Evolutionary conservation across 2,888 invertebrate species (phyloP).

Genomic region (Agonopterix alstromeriana): DNA sequence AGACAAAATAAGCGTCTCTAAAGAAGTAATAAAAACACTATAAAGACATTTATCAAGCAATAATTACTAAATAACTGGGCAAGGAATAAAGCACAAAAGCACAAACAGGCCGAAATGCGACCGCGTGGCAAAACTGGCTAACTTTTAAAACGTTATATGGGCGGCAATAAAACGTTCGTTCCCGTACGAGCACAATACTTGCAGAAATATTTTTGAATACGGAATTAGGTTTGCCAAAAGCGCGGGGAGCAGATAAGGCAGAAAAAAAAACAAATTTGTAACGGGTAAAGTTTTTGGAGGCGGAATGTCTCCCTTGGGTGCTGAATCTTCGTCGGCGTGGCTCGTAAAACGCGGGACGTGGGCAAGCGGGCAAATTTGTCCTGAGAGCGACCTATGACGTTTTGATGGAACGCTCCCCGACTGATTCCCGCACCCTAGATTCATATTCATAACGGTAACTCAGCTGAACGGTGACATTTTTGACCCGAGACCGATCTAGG

Average conservation of each 20-base stretch:
- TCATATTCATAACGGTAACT: slow-evolving; percentile 72
- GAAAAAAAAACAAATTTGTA: slow-evolving; percentile 76
- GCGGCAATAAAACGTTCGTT: slow-evolving; percentile 71
- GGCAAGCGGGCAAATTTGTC: slow-evolving; percentile 75
- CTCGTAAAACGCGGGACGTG: slow-evolving; percentile 76
- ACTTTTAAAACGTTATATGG: slow-evolving; percentile 77
- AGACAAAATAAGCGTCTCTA: background rate
- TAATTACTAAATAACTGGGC: slow-evolving; percentile 53
- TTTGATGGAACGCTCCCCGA: slow-evolving; percentile 72
- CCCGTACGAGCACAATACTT: slow-evolving; percentile 73
- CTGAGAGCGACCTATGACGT: slow-evolving; percentile 75
- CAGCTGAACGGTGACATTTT: slow-evolving; percentile 46
- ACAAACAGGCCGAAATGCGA: slow-evolving; percentile 27
- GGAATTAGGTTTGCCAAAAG: slow-evolving; percentile 76
- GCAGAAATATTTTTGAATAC: slow-evolving; percentile 77
- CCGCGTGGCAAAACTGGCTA: slow-evolving; percentile 61
- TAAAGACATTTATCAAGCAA: slow-evolving; percentile 60
- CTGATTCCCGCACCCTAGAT: slow-evolving; percentile 69
- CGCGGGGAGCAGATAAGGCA: slow-evolving; percentile 75
- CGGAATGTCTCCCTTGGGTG: slow-evolving; percentile 75
- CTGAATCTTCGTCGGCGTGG: slow-evolving; percentile 75
- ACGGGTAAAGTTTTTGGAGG: slow-evolving; percentile 77
- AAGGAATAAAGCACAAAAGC: slow-evolving; percentile 31
- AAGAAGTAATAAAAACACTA: slow-evolving; percentile 20
- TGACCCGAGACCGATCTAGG: slow-evolving; percentile 42